Evolutionary conservation across 2,113 vertebrate species (phyloP), one percentile per base, ranked within the genome.

Genomic region (Capra hircus): DNA sequence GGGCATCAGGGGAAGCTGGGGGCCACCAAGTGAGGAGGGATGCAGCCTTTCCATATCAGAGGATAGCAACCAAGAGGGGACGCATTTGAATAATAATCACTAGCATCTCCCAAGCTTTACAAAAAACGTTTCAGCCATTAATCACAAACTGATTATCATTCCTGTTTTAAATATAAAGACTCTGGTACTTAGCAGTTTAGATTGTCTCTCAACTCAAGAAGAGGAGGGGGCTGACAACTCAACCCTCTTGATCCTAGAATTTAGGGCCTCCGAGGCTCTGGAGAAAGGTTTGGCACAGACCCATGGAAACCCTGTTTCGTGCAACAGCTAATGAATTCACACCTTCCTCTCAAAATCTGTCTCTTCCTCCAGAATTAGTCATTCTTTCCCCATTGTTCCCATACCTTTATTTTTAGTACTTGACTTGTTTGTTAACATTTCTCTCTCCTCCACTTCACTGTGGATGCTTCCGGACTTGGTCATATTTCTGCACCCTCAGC

Each of bases 331-430:
- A 91, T 89, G 78, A 96, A 86, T 82, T 88, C 91, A 83, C 23
- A 77, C 50, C 6, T 10, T 82, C 45, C 84, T 84, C 40, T 92
- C 55, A 48, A 90, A 86, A 86, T 50, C 57, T 67, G 62, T 50
- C n/a, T 60, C 50, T n/a, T 91, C 77, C 27, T 93, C 36, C 48
- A 87, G 91, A 94, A 97, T 94, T 40, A 87, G 71, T 64, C 71
- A 93, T 91, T 78, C 48, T 92, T 86, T 87, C 64, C 52, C 15
- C 17, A 78, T 94, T 81, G 30, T 83, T 40, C 52, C 36, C 13
- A 5, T 30, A 45, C 17, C 3, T 50, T 88, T 87, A 78, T 96
- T 94, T 95, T 95, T 84, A 95, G 96, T 30, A 40, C 78, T 95
- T 95, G 53, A 48, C 27, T 87, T 91, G 81, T 50, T 78, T 87